Base-by-base conservation (phyloP, 2,888 invertebrate species). In the Clanis bilineata region DNA sequence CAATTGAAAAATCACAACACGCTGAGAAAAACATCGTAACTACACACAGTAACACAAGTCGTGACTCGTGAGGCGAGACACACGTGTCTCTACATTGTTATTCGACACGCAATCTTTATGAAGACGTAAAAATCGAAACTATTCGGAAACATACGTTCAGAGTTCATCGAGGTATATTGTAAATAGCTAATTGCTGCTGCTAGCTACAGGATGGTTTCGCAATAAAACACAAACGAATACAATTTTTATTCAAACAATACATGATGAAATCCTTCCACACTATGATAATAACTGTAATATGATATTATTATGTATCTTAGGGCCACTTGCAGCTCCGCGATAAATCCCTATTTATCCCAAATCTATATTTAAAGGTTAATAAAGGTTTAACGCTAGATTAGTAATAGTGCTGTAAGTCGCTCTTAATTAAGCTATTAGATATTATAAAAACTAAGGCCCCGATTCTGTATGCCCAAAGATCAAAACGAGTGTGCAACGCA, bases 81-180 rank as follows among this genome's bases (percentile, higher is more conserved):
- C 78, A 82, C 78, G 77, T 74, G 75, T 70, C 68, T 69, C 72
- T 64, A 79, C 81, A 90, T 76, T 81, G 83, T 73, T 68, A 62
- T 71, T 76, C 73, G 75, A 73, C 90, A 90, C 90, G 90, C 90
- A 71, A 88, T 76, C 78, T 72, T 64, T 81, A 90, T 89, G 85
- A 82, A 90, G 88, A 88, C 86, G 85, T 89, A 85, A 87, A 85
- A 79, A 81, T 73, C 59, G 56, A 39, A 41, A 12, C n/a, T n/a
- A 45, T 6, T 45, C 23, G n/a, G 0, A 5, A 12, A n/a, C 9
- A 10, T 21, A 23, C 23, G 5, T 6, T n/a, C 22, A 3, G 36
- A 36, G 1, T 45, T 45, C n/a, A n/a, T n/a, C n/a, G n/a, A n/a
- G n/a, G n/a, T n/a, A n/a, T n/a, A n/a, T n/a, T n/a, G n/a, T n/a